Base-by-base conservation (phyloP, 2,113 vertebrate species). In the Colinus virginianus region DNA sequence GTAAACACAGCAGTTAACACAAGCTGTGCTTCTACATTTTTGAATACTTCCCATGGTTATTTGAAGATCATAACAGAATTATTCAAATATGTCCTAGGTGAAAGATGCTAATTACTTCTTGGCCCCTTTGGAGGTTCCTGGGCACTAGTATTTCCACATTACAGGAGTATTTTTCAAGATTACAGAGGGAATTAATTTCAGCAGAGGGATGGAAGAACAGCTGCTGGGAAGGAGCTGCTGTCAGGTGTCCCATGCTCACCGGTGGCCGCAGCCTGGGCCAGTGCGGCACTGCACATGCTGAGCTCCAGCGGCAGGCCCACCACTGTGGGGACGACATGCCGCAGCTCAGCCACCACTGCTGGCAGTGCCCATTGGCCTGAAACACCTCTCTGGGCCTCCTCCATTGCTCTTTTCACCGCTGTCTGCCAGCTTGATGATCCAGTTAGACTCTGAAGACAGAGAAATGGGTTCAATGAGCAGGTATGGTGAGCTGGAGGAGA, bases 281-380 rank as follows among this genome's bases (percentile, higher is more conserved):
- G 96, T 11, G n/a, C 15, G 20, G 96, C 48, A 9, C 91, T 91
- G 13, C 97, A 98, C 15, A 98, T 67, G 46, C 97, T 78, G 2
- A 98, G 42, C 95, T 99, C 98, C 96, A 99, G 93, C 0, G 98
- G 98, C 45, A 98, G 2, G 22, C 98, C 98, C 1, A 97, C 69
- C 45, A 90, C 62, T 1, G 98, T 98, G 22, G 98, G 98, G 10
- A 98, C 18, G 26, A 98, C 93, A 40, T 95, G 97, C 21, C 97
- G 95, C 72, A 97, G 28, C 93, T 98, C 98, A 9, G 91, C 88
- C 62, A 88, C 92, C 92, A 98, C 15, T 32, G 95, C 8, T 0
- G 98, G 97, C 79, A 98, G 96, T 4, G 81, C 87, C 84, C 97
- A 92, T 12, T 16, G 92, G 45, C 93, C 83, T 32, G 93, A 87